phyloP scores from a whole-genome alignment of 1,140 invertebrate species.

The Drosophila neocordata region DNA sequence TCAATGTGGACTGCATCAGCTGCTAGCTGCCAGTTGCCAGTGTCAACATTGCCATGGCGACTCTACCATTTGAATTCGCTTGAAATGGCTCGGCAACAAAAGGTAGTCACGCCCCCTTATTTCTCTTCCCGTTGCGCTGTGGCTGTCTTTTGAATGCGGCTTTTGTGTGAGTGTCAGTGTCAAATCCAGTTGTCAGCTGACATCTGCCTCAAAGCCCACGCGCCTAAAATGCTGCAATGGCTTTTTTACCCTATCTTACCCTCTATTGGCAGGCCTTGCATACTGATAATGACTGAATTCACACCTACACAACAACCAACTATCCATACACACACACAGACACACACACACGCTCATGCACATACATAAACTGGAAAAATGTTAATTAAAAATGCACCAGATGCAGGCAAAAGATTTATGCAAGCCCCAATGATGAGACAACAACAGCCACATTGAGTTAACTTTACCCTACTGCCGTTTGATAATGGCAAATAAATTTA shows the following conservation, averaged over 20 bases:
- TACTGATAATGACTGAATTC: conserved; percentile 18
- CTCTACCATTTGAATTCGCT: conserved; percentile 14
- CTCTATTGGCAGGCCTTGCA: background rate
- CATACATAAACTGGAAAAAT: conserved; percentile 6
- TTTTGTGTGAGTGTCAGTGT: conserved; percentile 14
- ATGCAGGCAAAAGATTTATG: conserved; percentile 1
- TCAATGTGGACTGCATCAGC: conserved; percentile 15
- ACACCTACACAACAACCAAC: background rate
- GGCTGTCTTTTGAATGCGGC: conserved; percentile 1
- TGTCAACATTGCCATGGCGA: conserved; percentile 13
- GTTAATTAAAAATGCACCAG: conserved; percentile 26
- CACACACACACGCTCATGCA: background rate
- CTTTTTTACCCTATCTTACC: background rate
- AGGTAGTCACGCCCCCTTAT: background rate
- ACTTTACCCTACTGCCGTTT: background rate
- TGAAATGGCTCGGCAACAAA: conserved; percentile 16
- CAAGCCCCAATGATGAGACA: background rate
- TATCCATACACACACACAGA: too few species aligned
- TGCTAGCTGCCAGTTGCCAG: conserved; percentile 11
- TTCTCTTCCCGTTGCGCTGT: background rate
- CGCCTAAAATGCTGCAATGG: conserved; percentile 17
- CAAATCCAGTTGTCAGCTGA: conserved; percentile 13
- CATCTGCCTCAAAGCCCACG: conserved; percentile 12
- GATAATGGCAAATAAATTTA: conserved; percentile 13
- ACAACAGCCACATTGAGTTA: background rate